Conservation (phyloP, 2,888 invertebrate genomes). For the Apamea sordens region DNA sequence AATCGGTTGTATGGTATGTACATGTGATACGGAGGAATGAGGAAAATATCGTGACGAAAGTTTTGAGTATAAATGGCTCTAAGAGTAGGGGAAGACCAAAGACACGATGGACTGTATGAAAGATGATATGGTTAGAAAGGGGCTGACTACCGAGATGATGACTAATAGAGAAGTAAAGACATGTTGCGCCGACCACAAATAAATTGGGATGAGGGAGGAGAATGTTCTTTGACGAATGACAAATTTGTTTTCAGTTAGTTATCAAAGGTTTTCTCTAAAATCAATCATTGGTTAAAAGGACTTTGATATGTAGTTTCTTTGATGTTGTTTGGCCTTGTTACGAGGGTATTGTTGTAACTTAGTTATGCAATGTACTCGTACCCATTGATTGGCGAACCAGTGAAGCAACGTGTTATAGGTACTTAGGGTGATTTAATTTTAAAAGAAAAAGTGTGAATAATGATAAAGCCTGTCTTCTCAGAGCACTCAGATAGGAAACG, state of each 20-base stretch:
- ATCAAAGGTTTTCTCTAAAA: background rate
- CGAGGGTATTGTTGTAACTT: background rate
- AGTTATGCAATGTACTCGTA: background rate
- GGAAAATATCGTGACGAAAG: background rate
- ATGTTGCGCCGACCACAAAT: too few species aligned
- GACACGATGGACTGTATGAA: background rate
- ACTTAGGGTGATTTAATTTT: background rate
- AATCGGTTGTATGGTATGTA: too few species aligned
- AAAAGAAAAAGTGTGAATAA: background rate
- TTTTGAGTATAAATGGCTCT: too few species aligned
- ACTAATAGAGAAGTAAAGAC: too few species aligned
- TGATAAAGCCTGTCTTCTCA: too few species aligned
- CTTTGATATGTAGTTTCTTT: background rate
- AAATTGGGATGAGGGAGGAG: too few species aligned
- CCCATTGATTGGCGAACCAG: background rate
- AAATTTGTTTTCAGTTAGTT: background rate
- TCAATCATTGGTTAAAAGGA: background rate
- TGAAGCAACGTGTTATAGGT: background rate
- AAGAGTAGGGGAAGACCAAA: too few species aligned
- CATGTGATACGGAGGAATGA: background rate
- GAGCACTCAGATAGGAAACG: too few species aligned
- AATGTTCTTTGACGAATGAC: background rate
- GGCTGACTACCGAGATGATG: too few species aligned
- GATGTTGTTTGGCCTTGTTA: background rate
- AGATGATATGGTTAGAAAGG: too few species aligned